These are phyloP conservation scores for Pelodiscus sinensis DNA, from an alignment of 2,113 vertebrate species.

Conservation along the genomic window DNA sequence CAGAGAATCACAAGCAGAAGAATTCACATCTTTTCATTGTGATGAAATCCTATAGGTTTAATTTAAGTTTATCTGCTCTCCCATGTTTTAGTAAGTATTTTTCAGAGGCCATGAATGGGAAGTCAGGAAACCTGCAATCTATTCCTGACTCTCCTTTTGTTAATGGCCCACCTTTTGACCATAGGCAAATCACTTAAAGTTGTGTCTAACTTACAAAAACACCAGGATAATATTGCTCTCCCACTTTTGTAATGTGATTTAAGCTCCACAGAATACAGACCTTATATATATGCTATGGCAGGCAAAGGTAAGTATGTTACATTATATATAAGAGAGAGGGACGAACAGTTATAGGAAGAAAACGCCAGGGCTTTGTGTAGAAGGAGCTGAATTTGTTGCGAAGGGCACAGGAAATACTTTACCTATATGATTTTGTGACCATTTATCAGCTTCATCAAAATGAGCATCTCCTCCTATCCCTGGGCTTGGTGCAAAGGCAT, in stretches of 20 bases:
- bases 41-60: neutral
- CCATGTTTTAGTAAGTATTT: neutral
- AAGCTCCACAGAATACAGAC: neutral
- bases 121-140: neutral
- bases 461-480: constrained; percentile 88
- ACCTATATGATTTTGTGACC: constrained; percentile 64
- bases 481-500: constrained; percentile 82
- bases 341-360: neutral
- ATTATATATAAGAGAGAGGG: neutral
- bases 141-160: neutral
- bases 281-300: neutral
- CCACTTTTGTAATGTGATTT: neutral
- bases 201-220: neutral
- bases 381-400: neutral
- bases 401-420: neutral
- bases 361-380: neutral
- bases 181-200: neutral
- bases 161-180: neutral
- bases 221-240: neutral
- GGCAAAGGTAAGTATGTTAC: neutral
- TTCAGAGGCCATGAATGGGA: neutral
- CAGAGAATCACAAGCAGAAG: neutral
- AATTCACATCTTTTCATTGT: neutral
- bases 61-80: neutral
- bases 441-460: constrained; percentile 89